Evolutionary conservation across 2,113 vertebrate genomes (phyloP).

Genomic region (Cyprinodon variegatus): DNA sequence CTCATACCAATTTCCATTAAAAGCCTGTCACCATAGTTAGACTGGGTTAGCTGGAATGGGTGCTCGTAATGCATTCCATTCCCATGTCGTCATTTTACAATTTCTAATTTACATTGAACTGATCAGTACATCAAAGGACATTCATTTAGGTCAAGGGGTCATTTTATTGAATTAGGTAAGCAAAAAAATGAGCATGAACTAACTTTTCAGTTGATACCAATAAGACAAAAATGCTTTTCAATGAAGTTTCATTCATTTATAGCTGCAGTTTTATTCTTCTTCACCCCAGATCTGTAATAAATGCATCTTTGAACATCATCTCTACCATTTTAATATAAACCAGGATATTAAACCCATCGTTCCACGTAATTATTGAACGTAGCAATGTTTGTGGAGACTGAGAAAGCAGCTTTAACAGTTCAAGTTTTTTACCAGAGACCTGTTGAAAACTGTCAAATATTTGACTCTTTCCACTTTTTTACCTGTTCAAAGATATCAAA

Average conservation of each 20-base stretch:
- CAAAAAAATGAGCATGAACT: background rate
- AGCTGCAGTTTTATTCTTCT: too few relatives aligned
- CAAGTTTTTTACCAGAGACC: background rate
- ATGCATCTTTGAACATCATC: background rate
- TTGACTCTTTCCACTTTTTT: background rate
- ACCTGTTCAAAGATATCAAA: slow-evolving; percentile 11
- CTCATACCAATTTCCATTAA: background rate
- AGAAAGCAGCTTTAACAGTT: background rate
- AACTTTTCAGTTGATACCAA: background rate
- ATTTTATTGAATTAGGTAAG: background rate
- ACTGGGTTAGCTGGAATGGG: background rate
- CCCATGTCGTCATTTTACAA: background rate
- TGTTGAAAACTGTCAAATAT: background rate
- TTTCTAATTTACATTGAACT: background rate
- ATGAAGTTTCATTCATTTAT: background rate
- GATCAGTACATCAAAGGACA: background rate
- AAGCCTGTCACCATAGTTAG: background rate
- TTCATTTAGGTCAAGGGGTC: background rate
- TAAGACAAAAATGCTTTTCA: background rate
- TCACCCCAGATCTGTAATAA: background rate
- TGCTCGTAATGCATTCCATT: background rate
- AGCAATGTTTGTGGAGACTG: background rate
- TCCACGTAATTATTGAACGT: background rate
- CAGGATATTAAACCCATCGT: background rate
- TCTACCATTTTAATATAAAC: background rate